Evolutionary conservation across 2,797 vertebrate genomes (phyloP).

Genomic region (Phrynocephalus vlangalii): DNA sequence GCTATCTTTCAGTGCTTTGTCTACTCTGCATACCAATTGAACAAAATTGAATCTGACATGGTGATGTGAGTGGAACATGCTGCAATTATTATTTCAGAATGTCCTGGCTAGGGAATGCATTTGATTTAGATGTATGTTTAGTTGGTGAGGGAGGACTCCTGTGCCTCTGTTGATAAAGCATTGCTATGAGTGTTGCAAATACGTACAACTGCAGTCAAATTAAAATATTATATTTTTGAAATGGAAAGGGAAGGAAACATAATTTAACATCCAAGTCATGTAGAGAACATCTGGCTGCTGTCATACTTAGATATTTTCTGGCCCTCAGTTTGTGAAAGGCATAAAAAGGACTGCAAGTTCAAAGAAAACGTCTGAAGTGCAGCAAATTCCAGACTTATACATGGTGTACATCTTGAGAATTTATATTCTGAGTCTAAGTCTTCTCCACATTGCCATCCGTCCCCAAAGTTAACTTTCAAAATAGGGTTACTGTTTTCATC

Average conservation of each 20-base stretch:
- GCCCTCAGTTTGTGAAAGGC: not conserved
- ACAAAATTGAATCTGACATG: constrained; percentile 2
- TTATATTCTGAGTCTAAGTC: not conserved
- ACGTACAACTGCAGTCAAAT: constrained; percentile 16
- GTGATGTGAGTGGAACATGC: not conserved
- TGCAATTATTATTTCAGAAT: not conserved
- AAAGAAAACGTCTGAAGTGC: constrained; percentile 17
- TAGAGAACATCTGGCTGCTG: constrained; percentile 20
- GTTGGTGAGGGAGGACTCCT: not conserved
- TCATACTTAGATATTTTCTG: not conserved
- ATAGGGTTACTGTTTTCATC: not conserved
- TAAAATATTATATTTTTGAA: not conserved
- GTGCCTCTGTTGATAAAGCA: not conserved
- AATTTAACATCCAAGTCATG: not conserved
- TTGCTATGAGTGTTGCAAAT: constrained; percentile 22
- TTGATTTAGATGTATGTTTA: constrained; percentile 15
- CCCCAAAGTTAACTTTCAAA: constrained; percentile 2
- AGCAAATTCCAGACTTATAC: not conserved
- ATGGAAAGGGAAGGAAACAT: not conserved
- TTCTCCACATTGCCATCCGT: not conserved
- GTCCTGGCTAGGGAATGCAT: not conserved
- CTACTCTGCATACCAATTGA: not conserved
- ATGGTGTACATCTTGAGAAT: not conserved
- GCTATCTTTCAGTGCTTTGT: not conserved
- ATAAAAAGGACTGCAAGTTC: constrained; percentile 23